Percentiles rank a stretch among this genome's conserved stretches.
phyloP scores from a whole-genome alignment of 2,888 invertebrate genomes.

The Acrocera orbiculus region DNA sequence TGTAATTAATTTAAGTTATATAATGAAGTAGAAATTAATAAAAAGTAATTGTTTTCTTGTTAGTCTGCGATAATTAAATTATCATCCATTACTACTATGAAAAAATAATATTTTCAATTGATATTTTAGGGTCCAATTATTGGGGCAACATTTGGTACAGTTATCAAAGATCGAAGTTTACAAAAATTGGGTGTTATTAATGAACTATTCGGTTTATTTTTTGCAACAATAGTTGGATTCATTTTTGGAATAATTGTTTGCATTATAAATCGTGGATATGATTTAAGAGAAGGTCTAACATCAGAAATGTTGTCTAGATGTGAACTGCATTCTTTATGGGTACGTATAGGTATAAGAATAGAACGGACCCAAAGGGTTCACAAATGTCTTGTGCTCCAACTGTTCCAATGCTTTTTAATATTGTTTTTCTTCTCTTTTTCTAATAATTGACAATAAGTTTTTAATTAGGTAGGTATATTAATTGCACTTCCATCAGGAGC shows the following conservation, averaged over 20 bases:
- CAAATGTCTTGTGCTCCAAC: no score
- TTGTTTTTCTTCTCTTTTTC: no score
- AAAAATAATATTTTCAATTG: not conserved
- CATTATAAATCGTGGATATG: slow-evolving; percentile 37
- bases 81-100: not conserved
- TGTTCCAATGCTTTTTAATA: no score
- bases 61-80: no score
- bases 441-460: no score
- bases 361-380: no score
- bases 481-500: slow-evolving; percentile 64
- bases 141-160: slow-evolving; percentile 56
- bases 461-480: slow-evolving; percentile 49
- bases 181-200: slow-evolving; percentile 45
- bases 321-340: slow-evolving; percentile 45
- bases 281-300: slow-evolving; percentile 43
- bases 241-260: slow-evolving; percentile 45
- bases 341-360: no score
- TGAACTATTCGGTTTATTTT: slow-evolving; percentile 46
- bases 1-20: no score
- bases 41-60: no score
- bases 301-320: slow-evolving; percentile 48
- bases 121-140: slow-evolving; percentile 50
- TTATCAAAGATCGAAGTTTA: slow-evolving; percentile 44
- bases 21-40: no score
- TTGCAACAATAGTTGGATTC: slow-evolving; percentile 50